Evolutionary conservation across 1,140 invertebrate genomes (phyloP), one percentile per base, ranked within the genome.

Genomic region (Metaphire vulgaris): DNA sequence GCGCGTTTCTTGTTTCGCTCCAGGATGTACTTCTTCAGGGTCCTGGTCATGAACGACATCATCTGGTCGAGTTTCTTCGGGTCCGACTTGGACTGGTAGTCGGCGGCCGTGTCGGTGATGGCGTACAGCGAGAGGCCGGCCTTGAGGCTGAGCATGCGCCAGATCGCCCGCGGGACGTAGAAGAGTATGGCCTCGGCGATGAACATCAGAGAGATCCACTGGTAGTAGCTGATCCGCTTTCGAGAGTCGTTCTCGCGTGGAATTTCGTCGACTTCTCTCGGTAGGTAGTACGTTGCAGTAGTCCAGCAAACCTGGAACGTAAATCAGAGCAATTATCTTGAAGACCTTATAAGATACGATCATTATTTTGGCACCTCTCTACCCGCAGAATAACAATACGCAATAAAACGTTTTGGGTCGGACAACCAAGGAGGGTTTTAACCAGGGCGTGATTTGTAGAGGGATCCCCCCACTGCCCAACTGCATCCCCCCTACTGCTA

Each of bases 201-300:
- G 74, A 97, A 88, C 76, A 94, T 89, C 80, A 94, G 93, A 83
- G 93, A 95, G 34, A 97, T 93, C 95, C 94, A 97, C 89, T 97
- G 95, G 86, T 97, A 97, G 86, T 97, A 97, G 81, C 95, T 94
- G 66, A 83, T 80, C 2, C 78, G 26, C n/a, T 34, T 0, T n/a
- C 28, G 32, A 0, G 66, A 12, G 12, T 56, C 77, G 34, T 68
- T n/a, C 26, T 76, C 74, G 6, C 65, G 80, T 0, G 88, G 88
- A 31, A 88, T 86, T 34, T 84, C 81, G 30, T 88, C 84, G 34
- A 76, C 29, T 41, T 83, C 82, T 81, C 87, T 86, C 28, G 87
- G 87, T 6, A 88, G 80, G 72, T 84, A 86, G 76, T 88, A 88
- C 21, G 86, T 88, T 69, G 87, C 86, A 28, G 83, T 83, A 31